Conservation (phyloP, 2,888 invertebrate genomes). For the Eledona agricola region DNA sequence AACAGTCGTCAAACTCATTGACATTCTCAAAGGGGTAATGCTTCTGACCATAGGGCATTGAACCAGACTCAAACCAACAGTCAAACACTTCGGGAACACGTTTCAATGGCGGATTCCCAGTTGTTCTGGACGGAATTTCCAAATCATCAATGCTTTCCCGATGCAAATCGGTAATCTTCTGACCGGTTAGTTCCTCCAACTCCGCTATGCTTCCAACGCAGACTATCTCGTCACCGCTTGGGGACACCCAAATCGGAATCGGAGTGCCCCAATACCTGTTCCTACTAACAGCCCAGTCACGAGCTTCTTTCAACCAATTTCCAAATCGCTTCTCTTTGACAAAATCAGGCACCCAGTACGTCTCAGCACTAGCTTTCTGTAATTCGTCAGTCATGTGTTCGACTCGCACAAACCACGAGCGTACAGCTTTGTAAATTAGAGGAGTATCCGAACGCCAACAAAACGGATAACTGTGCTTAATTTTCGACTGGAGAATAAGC, state of each 20-base stretch:
- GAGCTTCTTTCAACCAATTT: conserved; percentile 96
- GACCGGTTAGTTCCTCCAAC: conserved; percentile 83
- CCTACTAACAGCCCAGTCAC: conserved; percentile 98
- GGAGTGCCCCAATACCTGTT: conserved; percentile 99
- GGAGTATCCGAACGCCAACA: conserved; percentile 99
- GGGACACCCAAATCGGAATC: conserved; percentile 96
- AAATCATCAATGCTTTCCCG: conserved; percentile 93
- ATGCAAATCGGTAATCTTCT: conserved; percentile 88
- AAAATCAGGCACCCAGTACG: conserved; percentile 99
- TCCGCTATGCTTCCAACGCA: conserved; percentile 95
- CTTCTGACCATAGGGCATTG: conserved; percentile 97
- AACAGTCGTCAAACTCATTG: conserved; percentile 87
- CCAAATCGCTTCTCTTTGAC: conserved; percentile 98
- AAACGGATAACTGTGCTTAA: conserved; percentile 97
- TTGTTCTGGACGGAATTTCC: conserved; percentile 87
- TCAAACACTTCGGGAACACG: conserved; percentile 96
- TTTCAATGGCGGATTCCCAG: conserved; percentile 83
- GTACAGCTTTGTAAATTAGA: conserved; percentile 96
- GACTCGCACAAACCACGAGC: conserved; percentile 98
- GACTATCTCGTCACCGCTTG: conserved; percentile 90
- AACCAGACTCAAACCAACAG: conserved; percentile 99
- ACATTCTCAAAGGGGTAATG: conserved; percentile 96
- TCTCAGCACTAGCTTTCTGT: conserved; percentile 80
- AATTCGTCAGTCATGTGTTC: conserved; percentile 88
- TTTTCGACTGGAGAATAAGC: conserved; percentile 78